Percentiles rank a stretch among this genome's conserved stretches.
These are phyloP conservation scores for Orthosia cruda DNA, from an alignment of 2,888 invertebrate genomes.

Conservation along the genomic window DNA sequence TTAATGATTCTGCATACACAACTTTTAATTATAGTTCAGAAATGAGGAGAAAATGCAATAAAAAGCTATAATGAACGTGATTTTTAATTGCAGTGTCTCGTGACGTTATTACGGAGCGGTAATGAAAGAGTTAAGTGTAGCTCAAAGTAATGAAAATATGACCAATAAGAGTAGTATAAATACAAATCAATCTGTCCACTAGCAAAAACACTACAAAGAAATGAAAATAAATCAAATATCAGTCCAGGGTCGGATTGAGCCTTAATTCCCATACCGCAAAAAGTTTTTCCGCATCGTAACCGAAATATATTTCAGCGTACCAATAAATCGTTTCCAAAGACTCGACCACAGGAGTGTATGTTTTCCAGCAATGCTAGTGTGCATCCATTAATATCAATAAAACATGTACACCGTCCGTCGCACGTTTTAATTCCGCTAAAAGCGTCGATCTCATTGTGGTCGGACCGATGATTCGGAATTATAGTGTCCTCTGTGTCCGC, in stretches of 20 bases:
- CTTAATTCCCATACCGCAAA: conserved; percentile 23
- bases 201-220: not conserved
- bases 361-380: conserved; percentile 59
- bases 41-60: conserved; percentile 42
- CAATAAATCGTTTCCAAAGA: conserved; percentile 52
- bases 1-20: conserved; percentile 68
- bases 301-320: conserved; percentile 36
- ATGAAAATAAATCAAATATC: conserved; percentile 14
- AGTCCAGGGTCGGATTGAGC: conserved; percentile 11
- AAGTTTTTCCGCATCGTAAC: conserved; percentile 12
- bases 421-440: conserved; percentile 89
- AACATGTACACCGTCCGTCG: conserved; percentile 79
- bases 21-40: conserved; percentile 69
- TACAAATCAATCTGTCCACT: not conserved
- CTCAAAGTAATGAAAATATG: not conserved
- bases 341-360: conserved; percentile 57
- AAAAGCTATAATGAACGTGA: conserved; percentile 50
- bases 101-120: conserved; percentile 34
- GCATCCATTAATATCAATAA: conserved; percentile 83
- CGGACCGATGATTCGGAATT: conserved; percentile 83
- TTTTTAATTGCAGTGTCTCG: conserved; percentile 55
- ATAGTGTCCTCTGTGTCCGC: conserved; percentile 68
- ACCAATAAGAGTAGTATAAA: not conserved
- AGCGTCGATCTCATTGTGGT: conserved; percentile 89
- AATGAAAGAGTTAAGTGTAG: conserved; percentile 15